A percentile compares a stretch with the other conserved stretches of the same genome.
phyloP scores from a whole-genome alignment of 2,797 vertebrate species.

The Dromococcyx pavoninus region DNA sequence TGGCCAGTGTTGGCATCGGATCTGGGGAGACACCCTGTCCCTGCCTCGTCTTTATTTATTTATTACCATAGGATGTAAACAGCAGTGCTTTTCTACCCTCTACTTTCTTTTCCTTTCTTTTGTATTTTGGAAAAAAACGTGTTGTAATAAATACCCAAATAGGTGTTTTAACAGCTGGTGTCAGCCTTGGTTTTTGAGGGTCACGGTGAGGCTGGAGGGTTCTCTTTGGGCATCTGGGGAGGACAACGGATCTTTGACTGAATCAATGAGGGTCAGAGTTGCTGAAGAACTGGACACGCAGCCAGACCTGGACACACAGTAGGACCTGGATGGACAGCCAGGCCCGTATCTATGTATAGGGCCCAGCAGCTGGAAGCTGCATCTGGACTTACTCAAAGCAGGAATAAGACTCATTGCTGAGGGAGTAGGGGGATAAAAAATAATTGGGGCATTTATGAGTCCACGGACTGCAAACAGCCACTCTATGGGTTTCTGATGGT shows the following conservation, averaged over 20 bases:
- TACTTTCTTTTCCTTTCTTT: constrained; percentile 74
- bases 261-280: not conserved
- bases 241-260: not conserved
- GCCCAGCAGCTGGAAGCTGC: not conserved
- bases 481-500: not conserved
- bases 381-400: not conserved
- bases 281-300: not conserved
- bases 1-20: not conserved
- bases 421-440: not conserved
- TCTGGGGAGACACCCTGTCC: constrained; percentile 36
- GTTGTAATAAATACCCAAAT: constrained; percentile 81
- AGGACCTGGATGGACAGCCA: not conserved
- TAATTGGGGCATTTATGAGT: not conserved
- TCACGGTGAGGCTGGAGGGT: not conserved
- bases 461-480: not conserved
- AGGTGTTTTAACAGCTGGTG: constrained; percentile 74
- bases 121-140: constrained; percentile 79
- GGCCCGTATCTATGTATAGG: not conserved
- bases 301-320: not conserved
- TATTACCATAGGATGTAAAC: constrained; percentile 67
- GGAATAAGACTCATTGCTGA: not conserved
- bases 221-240: not conserved
- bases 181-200: constrained; percentile 62
- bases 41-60: constrained; percentile 64
- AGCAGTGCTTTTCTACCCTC: constrained; percentile 70